phyloP scores from a whole-genome alignment of 2,888 invertebrate genomes.

The Agriopis marginaria region DNA sequence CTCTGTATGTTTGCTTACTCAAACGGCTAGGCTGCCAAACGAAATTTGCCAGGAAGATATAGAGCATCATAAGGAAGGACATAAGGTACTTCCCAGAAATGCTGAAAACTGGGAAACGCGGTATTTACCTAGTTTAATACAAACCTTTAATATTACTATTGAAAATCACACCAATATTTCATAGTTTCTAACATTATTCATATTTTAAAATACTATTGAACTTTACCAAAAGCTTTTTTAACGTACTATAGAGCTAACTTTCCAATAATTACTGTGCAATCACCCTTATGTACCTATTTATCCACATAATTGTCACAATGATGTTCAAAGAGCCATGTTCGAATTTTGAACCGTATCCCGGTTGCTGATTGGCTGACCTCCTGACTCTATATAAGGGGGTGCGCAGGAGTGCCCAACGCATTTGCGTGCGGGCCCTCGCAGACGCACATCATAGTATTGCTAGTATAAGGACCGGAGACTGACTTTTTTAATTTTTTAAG shows the following conservation, averaged over 20 bases:
- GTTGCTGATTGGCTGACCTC: conserved; percentile 20
- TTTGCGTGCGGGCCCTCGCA: conserved; percentile 72
- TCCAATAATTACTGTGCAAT: not conserved
- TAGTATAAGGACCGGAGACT: conserved; percentile 71
- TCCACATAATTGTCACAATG: conserved; percentile 5
- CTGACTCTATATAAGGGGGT: conserved; percentile 67
- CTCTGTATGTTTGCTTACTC: too few species aligned
- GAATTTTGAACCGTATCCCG: conserved; percentile 26
- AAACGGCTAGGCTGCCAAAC: too few species aligned
- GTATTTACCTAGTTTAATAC: too few species aligned
- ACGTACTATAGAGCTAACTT: not conserved
- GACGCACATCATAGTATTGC: conserved; percentile 69
- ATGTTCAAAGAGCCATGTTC: conserved; percentile 10
- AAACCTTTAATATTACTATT: too few species aligned
- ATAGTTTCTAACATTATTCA: too few species aligned
- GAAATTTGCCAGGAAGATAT: too few species aligned
- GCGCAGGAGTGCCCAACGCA: conserved; percentile 55
- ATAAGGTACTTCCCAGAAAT: too few species aligned
- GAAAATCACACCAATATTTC: too few species aligned
- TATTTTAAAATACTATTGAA: too few species aligned
- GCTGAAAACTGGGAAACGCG: too few species aligned
- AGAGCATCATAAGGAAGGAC: too few species aligned
- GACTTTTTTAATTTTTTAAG: conserved; percentile 60
- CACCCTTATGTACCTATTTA: not conserved
- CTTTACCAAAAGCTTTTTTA: not conserved